Evolutionary conservation across 2,113 vertebrate species (phyloP).

Genomic region (Cairina moschata): DNA sequence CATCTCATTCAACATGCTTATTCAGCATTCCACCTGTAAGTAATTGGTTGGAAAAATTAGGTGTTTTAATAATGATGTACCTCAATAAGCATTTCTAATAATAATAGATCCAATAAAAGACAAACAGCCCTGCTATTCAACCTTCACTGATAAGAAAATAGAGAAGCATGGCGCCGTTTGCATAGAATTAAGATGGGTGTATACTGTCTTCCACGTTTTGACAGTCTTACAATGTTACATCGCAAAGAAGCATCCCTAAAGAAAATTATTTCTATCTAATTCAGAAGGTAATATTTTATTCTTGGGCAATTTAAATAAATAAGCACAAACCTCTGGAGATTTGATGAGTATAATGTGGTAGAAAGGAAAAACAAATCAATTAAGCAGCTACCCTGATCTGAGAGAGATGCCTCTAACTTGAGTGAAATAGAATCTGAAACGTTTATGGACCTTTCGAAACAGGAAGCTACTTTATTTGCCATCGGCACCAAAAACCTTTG

Average conservation of each 20-base stretch:
- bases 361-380: conserved; percentile 21
- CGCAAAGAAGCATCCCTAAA: background rate
- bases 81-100: background rate
- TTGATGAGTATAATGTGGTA: background rate
- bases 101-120: background rate
- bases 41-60: background rate
- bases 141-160: background rate
- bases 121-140: background rate
- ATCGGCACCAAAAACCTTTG: background rate
- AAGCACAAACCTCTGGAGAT: conserved; percentile 6
- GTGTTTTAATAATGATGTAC: background rate
- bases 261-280: background rate
- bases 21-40: background rate
- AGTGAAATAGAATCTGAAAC: background rate
- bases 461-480: background rate
- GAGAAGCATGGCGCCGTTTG: background rate
- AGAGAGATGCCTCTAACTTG: background rate
- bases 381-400: background rate
- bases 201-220: background rate
- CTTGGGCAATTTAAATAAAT: background rate
- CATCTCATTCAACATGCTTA: background rate
- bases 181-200: background rate
- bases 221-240: background rate
- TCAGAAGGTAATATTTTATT: background rate
- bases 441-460: background rate